Base-by-base conservation (phyloP, 2,797 vertebrate species). In the Sebastes wilsoni region DNA sequence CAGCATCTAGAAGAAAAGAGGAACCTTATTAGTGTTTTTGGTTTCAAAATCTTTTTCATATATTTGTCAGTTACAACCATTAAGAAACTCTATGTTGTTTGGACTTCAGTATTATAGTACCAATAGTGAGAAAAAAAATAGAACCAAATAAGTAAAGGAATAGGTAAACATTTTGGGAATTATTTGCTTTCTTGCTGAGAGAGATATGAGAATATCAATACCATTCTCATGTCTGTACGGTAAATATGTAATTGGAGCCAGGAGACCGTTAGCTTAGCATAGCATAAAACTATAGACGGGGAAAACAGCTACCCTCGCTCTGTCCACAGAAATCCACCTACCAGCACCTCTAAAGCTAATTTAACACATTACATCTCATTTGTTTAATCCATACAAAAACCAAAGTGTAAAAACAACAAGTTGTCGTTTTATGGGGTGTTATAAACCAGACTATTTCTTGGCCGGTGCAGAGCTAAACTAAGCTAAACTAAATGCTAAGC, bases 1-100 rank as follows among this genome's bases (percentile, higher is more conserved):
- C 94, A 99, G 95, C 89, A 99, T 96, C 98, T 99, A 32, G 22
- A n/a, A 54, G 32, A 73, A 76, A 32, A 81, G n/a, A 79, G 13
- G 4, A 0, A 38, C 13, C 14, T 4, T 11, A 16, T 55, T 36
- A 52, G 2, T 46, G 25, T 10, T 52, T 30, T 23, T 16, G 18
- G 0, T 20, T 2, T 23, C 2, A 1, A 12, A 20, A 66, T 56
- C 25, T 8, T 8, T 27, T 20, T 46, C 0, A 46, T 46, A 46
- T 46, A 46, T 0, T 46, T 46, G 42, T 18, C 42, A 46, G 16
- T 46, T 46, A 46, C 42, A 46, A 46, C 42, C 49, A n/a, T 2
- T 52, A 0, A 52, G 42, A 46, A 46, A 46, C 20, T 20, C 25
- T 38, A 56, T 22, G 7, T 49, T 67, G 18, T 59, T 42, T 25